Evolutionary conservation across 2,113 vertebrate genomes (phyloP).

Genomic region (Dicaeum eximium): DNA sequence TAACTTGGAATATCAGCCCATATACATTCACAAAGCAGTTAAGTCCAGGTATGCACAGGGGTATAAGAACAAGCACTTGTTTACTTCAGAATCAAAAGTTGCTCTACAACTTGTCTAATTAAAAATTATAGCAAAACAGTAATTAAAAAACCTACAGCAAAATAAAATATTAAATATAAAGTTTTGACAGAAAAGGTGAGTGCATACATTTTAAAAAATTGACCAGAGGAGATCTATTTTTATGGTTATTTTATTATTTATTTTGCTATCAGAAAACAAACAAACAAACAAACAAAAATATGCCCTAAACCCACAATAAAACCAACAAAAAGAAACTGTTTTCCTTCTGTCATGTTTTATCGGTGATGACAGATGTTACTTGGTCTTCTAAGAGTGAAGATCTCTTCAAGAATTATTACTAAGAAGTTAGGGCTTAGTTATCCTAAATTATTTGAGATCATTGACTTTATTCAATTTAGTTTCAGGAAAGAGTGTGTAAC

Average conservation of each 20-base stretch:
- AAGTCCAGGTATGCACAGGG: not conserved
- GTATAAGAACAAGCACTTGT: not conserved
- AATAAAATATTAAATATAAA: not conserved
- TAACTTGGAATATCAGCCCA: not conserved
- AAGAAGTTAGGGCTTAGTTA: not conserved
- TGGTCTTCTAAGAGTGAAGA: not conserved
- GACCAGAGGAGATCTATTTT: not conserved
- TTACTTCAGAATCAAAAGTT: not conserved
- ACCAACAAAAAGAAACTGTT: not conserved
- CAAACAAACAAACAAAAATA: not conserved
- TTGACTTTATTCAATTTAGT: constrained; percentile 43
- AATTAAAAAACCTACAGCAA: not conserved
- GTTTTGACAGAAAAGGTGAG: not conserved
- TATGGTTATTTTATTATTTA: not conserved
- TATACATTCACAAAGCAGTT: not conserved
- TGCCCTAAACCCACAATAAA: fast-evolving
- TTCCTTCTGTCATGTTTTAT: not conserved
- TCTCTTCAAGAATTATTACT: not conserved
- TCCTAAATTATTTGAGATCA: constrained; percentile 29
- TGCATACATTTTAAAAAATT: not conserved
- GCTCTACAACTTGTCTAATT: fast-evolving
- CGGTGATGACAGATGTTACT: not conserved
- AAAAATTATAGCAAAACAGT: not conserved
- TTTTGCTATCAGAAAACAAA: not conserved
- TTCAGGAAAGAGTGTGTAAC: not conserved